Evolutionary conservation across 2,113 vertebrate species (phyloP).

Genomic region (Pedionomus torquatus): DNA sequence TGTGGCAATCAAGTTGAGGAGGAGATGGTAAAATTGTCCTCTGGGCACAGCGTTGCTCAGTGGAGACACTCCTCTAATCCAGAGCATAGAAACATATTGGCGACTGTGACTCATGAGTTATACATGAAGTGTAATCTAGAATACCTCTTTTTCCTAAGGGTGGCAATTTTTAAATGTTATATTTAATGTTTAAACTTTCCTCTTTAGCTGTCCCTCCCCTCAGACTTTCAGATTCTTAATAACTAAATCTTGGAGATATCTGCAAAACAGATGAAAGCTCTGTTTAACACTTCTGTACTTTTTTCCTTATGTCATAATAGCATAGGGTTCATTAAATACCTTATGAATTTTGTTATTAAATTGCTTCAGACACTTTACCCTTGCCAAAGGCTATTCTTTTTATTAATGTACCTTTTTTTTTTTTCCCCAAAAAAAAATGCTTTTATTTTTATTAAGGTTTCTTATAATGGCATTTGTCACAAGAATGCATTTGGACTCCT

Average conservation of each 20-base stretch:
- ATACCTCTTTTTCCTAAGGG: neutral
- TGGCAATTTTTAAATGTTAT: neutral
- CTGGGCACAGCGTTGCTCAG: rapidly evolving
- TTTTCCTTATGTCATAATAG: slow-evolving; percentile 38
- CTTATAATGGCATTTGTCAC: neutral
- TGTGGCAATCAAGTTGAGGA: neutral
- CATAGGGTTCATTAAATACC: slow-evolving; percentile 43
- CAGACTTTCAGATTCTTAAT: neutral
- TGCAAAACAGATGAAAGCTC: slow-evolving; percentile 37
- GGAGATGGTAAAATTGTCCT: neutral
- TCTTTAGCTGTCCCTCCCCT: neutral
- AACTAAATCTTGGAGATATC: slow-evolving; percentile 33
- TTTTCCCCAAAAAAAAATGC: neutral
- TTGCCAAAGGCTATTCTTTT: slow-evolving; percentile 47
- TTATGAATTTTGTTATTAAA: slow-evolving; percentile 51
- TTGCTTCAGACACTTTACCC: slow-evolving; percentile 26
- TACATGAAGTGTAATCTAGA: rapidly evolving
- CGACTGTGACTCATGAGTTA: neutral
- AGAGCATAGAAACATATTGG: rapidly evolving
- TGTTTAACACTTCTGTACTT: slow-evolving; percentile 15
- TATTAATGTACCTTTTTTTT: neutral
- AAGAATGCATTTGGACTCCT: neutral
- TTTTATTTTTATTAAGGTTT: slow-evolving; percentile 13
- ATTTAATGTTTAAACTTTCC: neutral
- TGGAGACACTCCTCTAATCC: rapidly evolving